These are phyloP conservation scores for Anthrax anthrax DNA, from an alignment of 2,888 invertebrate species.

Conservation along the genomic window DNA sequence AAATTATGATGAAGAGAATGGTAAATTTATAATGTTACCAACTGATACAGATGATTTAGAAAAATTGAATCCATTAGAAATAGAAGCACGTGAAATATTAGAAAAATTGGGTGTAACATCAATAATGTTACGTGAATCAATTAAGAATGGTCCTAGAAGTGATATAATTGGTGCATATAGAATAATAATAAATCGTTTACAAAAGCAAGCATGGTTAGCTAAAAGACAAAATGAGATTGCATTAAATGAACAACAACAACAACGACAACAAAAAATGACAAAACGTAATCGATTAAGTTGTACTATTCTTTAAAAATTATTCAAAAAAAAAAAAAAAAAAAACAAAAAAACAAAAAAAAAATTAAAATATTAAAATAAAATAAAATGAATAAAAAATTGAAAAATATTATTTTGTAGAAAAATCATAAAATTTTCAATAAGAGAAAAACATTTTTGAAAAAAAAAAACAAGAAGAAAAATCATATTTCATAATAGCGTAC, in stretches of 20 bases:
- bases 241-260: slow-evolving; percentile 3
- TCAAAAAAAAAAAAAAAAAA: too few relatives aligned
- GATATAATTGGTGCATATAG: slow-evolving; percentile 56
- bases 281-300: slow-evolving; percentile 7
- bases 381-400: too few relatives aligned
- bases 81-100: slow-evolving; percentile 39
- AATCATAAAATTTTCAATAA: too few relatives aligned
- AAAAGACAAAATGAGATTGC: slow-evolving; percentile 26
- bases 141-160: slow-evolving; percentile 44
- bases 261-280: neutral
- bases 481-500: too few relatives aligned
- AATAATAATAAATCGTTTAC: slow-evolving; percentile 46
- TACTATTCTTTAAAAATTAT: slow-evolving; percentile 11
- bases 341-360: too few relatives aligned
- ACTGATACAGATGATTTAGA: slow-evolving; percentile 30
- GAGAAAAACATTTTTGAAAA: too few relatives aligned
- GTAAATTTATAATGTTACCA: slow-evolving; percentile 34
- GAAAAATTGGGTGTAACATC: slow-evolving; percentile 44
- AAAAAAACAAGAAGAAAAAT: too few relatives aligned
- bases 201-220: slow-evolving; percentile 34
- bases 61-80: slow-evolving; percentile 34
- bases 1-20: slow-evolving; percentile 35
- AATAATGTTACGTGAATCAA: slow-evolving; percentile 41
- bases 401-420: too few relatives aligned
- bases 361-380: too few relatives aligned